These are phyloP conservation scores for Antennarius maculatus DNA, from an alignment of 2,797 vertebrate species.

Conservation along the genomic window DNA sequence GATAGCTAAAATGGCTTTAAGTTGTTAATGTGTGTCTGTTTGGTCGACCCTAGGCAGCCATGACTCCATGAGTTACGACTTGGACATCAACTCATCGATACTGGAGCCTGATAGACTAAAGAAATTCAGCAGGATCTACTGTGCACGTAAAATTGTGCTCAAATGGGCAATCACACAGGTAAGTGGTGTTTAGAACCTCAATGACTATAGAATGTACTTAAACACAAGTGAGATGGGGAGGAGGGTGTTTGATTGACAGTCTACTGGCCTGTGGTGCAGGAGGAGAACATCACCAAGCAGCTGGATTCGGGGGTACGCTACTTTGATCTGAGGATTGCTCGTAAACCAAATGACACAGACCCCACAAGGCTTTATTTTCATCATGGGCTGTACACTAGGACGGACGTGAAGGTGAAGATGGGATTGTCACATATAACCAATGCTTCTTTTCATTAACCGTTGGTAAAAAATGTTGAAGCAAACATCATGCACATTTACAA, in stretches of 20 bases:
- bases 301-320: slow-evolving; percentile 66
- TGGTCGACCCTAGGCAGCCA: slow-evolving; percentile 59
- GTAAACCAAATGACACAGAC: slow-evolving; percentile 43
- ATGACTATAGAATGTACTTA: background rate
- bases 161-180: slow-evolving; percentile 66
- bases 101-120: slow-evolving; percentile 53
- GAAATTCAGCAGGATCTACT: slow-evolving; percentile 36
- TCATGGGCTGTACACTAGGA: slow-evolving; percentile 60
- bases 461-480: background rate
- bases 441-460: background rate
- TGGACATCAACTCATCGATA: slow-evolving; percentile 61
- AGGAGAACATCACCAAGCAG: slow-evolving; percentile 49
- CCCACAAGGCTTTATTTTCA: slow-evolving; percentile 60
- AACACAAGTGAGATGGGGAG: background rate
- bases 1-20: too few relatives aligned
- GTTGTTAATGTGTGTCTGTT: background rate
- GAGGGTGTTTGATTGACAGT: background rate
- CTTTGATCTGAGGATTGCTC: slow-evolving; percentile 66
- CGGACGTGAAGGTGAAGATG: slow-evolving; percentile 66
- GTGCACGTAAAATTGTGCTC: slow-evolving; percentile 32
- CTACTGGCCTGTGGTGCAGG: slow-evolving; percentile 27
- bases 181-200: background rate
- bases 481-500: too few relatives aligned
- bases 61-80: slow-evolving; percentile 68
- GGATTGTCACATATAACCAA: background rate